Percentiles rank a stretch among this genome's conserved stretches.
phyloP scores from a whole-genome alignment of 2,797 vertebrate species.

The Carduelis carduelis region DNA sequence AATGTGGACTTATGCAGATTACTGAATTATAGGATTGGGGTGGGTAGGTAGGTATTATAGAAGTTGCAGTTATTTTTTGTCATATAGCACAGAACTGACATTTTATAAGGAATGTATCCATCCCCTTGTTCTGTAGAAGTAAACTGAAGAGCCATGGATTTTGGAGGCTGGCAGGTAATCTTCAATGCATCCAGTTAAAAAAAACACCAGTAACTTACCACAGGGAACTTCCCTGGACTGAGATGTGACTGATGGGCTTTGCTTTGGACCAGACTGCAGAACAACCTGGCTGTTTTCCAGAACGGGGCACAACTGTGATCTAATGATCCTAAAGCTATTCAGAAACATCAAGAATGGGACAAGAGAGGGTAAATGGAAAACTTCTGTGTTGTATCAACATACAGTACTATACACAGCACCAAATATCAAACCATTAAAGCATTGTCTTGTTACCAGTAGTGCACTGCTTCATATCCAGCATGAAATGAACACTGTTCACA shows the following conservation, averaged over 20 bases:
- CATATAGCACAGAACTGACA: not conserved
- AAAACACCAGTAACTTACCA: not conserved
- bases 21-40: not conserved
- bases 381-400: conserved; percentile 52
- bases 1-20: not conserved
- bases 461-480: conserved; percentile 65
- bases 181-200: not conserved
- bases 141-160: not conserved
- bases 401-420: conserved; percentile 78
- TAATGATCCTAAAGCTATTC: conserved; percentile 67
- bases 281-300: not conserved
- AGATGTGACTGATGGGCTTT: not conserved
- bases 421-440: conserved; percentile 66
- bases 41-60: not conserved
- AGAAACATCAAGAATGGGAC: conserved; percentile 56
- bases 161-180: not conserved
- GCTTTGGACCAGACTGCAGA: not conserved
- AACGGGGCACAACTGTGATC: conserved; percentile 26
- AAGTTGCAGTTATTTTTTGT: not conserved
- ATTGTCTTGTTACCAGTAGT: conserved; percentile 60
- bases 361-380: conserved; percentile 12
- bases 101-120: not conserved
- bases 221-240: not conserved
- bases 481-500: conserved; percentile 71
- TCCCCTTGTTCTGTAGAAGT: not conserved